These are phyloP conservation scores for Anthopleura xanthogrammica DNA, from an alignment of 92 coral and sea anemone species.

Conservation along the genomic window DNA sequence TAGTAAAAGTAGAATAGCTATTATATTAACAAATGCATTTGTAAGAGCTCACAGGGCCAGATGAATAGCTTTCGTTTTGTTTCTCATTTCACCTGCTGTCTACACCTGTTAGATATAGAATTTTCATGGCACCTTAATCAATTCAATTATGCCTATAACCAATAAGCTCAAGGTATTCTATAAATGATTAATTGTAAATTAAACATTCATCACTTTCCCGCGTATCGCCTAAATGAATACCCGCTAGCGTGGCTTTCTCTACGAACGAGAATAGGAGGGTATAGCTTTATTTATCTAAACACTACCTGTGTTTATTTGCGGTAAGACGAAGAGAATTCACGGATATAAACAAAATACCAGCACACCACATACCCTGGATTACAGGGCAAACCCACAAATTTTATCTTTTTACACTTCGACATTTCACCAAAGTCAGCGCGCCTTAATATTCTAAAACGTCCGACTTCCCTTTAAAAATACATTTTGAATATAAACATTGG, in stretches of 20 bases:
- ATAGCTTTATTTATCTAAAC: constrained; percentile 88
- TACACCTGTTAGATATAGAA: constrained; percentile 80
- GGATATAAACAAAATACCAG: constrained; percentile 78
- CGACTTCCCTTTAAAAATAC: constrained; percentile 33
- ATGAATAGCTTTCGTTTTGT: constrained; percentile 31
- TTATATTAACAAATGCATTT: constrained; percentile 95
- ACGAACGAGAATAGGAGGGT: constrained; percentile 53
- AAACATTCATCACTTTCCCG: constrained; percentile 85
- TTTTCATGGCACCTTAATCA: constrained; percentile 70
- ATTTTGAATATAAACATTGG: constrained; percentile 15
- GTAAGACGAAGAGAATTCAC: constrained; percentile 68
- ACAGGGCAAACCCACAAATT: constrained; percentile 77
- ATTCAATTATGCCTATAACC: constrained; percentile 76
- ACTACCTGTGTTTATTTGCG: constrained; percentile 89
- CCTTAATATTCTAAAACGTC: constrained; percentile 12
- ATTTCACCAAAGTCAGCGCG: constrained; percentile 75
- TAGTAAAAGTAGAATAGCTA: constrained; percentile 68
- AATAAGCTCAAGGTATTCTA: constrained; percentile 67
- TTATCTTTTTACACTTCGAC: constrained; percentile 84
- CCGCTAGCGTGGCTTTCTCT: constrained; percentile 86
- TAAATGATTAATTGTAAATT: constrained; percentile 90
- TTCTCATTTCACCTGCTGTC: constrained; percentile 61
- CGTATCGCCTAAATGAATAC: constrained; percentile 83
- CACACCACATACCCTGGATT: constrained; percentile 55
- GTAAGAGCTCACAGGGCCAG: constrained; percentile 57